Evolutionary conservation across 2,888 invertebrate species (phyloP).

Genomic region (Parnassius apollo): DNA sequence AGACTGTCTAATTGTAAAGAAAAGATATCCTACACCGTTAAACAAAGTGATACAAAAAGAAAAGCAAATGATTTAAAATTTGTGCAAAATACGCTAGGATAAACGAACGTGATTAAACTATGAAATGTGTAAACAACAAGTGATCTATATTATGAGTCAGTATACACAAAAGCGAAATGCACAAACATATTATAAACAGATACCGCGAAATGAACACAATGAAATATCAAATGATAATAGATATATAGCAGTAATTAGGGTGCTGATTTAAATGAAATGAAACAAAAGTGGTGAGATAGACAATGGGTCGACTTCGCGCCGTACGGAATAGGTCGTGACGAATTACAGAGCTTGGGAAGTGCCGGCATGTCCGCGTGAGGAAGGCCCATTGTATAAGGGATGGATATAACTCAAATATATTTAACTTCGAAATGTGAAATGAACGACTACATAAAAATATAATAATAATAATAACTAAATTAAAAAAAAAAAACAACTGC

Average conservation of each 20-base stretch:
- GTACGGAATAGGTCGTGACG: constrained; percentile 50
- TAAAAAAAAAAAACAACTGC: too few species aligned
- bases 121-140: constrained; percentile 17
- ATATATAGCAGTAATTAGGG: constrained; percentile 30
- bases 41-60: constrained; percentile 11
- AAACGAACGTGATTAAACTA: constrained; percentile 18
- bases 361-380: constrained; percentile 6
- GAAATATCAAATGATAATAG: constrained; percentile 35
- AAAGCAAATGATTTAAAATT: constrained; percentile 7
- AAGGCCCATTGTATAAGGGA: constrained; percentile 16
- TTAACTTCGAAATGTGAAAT: too few species aligned
- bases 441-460: too few species aligned
- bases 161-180: constrained; percentile 41
- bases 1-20: constrained; percentile 10
- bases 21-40: constrained; percentile 14
- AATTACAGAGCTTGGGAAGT: constrained; percentile 25
- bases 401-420: neutral
- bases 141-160: constrained; percentile 29
- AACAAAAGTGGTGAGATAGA: constrained; percentile 50
- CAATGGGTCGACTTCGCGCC: constrained; percentile 78
- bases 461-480: too few species aligned
- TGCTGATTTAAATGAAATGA: constrained; percentile 39
- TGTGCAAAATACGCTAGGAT: constrained; percentile 16
- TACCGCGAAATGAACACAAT: constrained; percentile 26
- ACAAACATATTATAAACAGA: constrained; percentile 21